phyloP scores from a whole-genome alignment of 1,140 invertebrate genomes.

The Augochlora pura region DNA sequence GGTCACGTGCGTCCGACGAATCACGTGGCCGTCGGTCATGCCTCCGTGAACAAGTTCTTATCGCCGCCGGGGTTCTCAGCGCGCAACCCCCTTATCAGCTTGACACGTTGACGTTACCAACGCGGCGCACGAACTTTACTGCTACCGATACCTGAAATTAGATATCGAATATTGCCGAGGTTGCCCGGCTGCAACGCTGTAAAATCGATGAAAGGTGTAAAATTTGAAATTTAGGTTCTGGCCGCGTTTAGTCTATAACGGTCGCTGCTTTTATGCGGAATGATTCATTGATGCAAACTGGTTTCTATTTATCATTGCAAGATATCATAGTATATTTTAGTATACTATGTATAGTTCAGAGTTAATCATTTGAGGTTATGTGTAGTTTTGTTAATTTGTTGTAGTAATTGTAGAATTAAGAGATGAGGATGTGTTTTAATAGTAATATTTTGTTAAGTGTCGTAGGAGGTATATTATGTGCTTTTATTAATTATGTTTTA shows the following conservation, averaged over 20 bases:
- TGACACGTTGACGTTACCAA: background rate
- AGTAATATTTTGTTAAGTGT: no score
- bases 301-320: background rate
- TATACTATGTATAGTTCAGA: no score
- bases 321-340: no score
- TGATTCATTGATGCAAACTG: background rate
- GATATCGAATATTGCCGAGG: background rate
- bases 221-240: no score
- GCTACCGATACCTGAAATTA: background rate
- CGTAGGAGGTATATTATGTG: no score
- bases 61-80: conserved; percentile 11
- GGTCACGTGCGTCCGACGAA: conserved; percentile 48
- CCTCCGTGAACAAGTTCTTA: background rate
- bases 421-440: no score
- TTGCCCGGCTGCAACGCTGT: background rate
- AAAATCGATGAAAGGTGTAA: background rate
- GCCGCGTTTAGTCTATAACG: no score
- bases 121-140: background rate
- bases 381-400: no score
- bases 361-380: no score
- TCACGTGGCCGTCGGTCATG: conserved; percentile 54
- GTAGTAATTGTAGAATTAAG: no score
- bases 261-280: background rate
- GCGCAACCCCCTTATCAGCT: background rate
- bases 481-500: no score